Base-by-base conservation (phyloP, 2,113 vertebrate species). In the Atrichornis clamosus region DNA sequence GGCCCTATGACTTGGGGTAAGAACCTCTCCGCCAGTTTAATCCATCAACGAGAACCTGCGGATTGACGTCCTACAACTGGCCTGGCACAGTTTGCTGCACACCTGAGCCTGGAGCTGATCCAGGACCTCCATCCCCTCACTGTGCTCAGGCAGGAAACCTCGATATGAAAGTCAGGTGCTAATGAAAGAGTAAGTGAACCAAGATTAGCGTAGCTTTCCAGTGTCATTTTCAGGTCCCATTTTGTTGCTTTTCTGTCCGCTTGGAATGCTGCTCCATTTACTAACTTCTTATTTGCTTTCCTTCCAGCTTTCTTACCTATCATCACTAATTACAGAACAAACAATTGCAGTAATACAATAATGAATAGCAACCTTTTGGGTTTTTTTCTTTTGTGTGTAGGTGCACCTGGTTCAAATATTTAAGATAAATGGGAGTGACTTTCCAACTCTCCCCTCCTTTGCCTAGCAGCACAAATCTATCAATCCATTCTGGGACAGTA, bases 321-420 rank as follows among this genome's bases (percentile, higher is more conserved):
- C 96, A 96, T 93, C 97, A 92, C 72, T 67, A 88, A 75, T 89
- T 89, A 97, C 94, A 97, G 96, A 98, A 95, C 97, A 98, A 98
- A 98, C 98, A 98, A 24, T 77, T 93, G 94, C 77, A 91, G 39
- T 81, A 93, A 96, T 95, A 97, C 94, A 95, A 96, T 95, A 90
- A 96, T 80, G 67, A 97, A 97, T 97, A 87, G 89, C 90, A 95
- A 95, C 93, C 96, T 96, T 98, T 97, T 78, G 79, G 82, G 53
- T 18, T 32, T 75, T 52, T 78, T 86, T 53, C 69, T 59, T 87
- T 62, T 70, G 35, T 90, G 58, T 89, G 80, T 95, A 96, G 93
- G 94, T 97, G 96, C 98, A 98, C 98, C 98, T 98, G 98, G 97
- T 94, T 98, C 97, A 98, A 98, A 98, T 97, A 98, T 98, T 96